These are phyloP conservation scores for Callipepla californica DNA, from an alignment of 2,113 vertebrate genomes.

Conservation along the genomic window DNA sequence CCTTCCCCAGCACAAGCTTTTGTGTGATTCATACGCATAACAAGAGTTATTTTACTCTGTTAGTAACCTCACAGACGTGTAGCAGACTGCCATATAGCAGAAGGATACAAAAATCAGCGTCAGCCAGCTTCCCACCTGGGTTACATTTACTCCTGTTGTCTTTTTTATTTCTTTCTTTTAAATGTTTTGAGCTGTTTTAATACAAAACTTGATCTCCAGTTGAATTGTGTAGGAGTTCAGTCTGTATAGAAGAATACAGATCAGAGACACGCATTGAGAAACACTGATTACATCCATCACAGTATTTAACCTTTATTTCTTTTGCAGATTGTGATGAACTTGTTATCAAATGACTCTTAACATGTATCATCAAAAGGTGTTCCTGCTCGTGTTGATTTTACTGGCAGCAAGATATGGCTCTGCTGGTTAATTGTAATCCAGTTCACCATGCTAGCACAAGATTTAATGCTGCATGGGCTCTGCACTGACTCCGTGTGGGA, in stretches of 20 bases:
- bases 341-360: background rate
- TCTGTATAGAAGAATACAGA: background rate
- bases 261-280: background rate
- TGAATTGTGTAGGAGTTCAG: background rate
- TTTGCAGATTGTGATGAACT: background rate
- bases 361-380: background rate
- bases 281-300: background rate
- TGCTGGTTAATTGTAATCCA: background rate
- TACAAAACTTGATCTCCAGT: background rate
- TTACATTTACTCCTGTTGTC: background rate
- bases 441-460: background rate
- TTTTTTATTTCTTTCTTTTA: background rate
- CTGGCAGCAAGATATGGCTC: background rate
- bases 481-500: background rate
- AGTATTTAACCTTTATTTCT: constrained; percentile 10
- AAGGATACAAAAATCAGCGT: background rate
- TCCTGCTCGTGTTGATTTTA: background rate
- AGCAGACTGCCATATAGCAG: background rate
- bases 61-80: background rate
- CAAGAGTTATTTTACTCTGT: background rate
- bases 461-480: background rate
- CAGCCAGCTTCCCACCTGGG: background rate
- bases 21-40: background rate
- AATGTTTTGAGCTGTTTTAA: background rate
- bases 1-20: background rate